Percentiles rank a stretch among this genome's conserved stretches.
Evolutionary conservation across 1,140 invertebrate species (phyloP).

Genomic region (Trichonephila clavata): DNA sequence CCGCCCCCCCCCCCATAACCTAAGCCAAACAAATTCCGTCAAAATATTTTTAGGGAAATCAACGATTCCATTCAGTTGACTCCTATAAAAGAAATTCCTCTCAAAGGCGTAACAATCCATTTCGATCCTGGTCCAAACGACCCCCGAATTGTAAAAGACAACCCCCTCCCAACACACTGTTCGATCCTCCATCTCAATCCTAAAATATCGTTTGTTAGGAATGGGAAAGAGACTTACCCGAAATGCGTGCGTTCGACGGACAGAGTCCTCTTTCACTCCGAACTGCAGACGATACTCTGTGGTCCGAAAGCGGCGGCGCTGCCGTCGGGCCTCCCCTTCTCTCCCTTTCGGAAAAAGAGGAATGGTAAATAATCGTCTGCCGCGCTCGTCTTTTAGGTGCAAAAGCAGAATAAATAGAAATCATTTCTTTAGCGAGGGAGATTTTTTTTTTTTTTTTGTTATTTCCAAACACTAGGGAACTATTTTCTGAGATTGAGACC

Average conservation of each 20-base stretch:
- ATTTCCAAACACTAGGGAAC: too few species aligned
- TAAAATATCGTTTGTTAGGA: constrained; percentile 8
- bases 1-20: too few species aligned
- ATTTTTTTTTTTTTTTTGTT: not conserved
- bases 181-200: not conserved
- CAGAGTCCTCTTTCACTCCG: not conserved
- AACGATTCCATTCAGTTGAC: too few species aligned
- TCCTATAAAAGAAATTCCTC: too few species aligned
- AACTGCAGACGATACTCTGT: not conserved
- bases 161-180: not conserved
- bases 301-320: not conserved
- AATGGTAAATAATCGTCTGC: not conserved
- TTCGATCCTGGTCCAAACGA: too few species aligned
- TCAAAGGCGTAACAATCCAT: too few species aligned
- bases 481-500: too few species aligned
- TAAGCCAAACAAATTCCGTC: too few species aligned
- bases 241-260: not conserved
- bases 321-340: not conserved
- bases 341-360: not conserved
- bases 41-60: too few species aligned
- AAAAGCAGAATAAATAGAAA: not conserved
- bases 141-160: not conserved
- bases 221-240: constrained; percentile 7
- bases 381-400: not conserved
- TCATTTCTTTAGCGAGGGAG: not conserved